A percentile compares a stretch with the other conserved stretches of the same genome.
These are phyloP conservation scores for Dolichomitus sp. DNA, from an alignment of 2,888 invertebrate genomes.

Conservation along the genomic window DNA sequence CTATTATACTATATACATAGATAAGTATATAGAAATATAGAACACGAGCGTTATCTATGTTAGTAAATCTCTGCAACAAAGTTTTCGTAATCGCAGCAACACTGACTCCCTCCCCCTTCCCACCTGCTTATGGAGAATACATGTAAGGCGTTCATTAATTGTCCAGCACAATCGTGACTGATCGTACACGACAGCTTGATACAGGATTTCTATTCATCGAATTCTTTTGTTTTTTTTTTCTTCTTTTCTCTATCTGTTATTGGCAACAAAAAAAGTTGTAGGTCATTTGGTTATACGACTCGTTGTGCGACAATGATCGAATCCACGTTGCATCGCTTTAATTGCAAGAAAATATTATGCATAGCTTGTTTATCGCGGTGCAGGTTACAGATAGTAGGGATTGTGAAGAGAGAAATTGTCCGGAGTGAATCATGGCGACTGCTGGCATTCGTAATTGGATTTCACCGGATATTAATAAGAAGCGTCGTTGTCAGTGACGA, in stretches of 20 bases:
- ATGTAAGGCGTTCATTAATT: constrained; percentile 39
- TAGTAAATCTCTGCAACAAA: constrained; percentile 51
- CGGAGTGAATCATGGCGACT: constrained; percentile 25
- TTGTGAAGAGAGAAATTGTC: constrained; percentile 7
- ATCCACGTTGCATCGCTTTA: neutral
- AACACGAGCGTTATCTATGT: constrained; percentile 36
- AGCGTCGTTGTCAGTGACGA: constrained; percentile 67
- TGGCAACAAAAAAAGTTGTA: neutral
- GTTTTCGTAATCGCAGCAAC: constrained; percentile 53
- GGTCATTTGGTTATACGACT: neutral
- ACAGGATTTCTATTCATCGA: neutral
- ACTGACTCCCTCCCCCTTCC: neutral
- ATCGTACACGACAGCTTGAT: constrained; percentile 2
- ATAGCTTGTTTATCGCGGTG: neutral
- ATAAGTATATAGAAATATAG: neutral
- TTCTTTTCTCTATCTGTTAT: neutral
- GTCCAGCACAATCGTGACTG: neutral
- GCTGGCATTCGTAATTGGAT: constrained; percentile 76
- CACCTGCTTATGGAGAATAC: neutral
- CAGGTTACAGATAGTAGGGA: neutral
- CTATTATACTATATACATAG: neutral
- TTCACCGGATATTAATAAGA: constrained; percentile 79
- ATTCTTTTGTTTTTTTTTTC: neutral
- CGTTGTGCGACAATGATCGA: neutral
- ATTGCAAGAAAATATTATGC: constrained; percentile 32